Evolutionary conservation across 2,797 vertebrate species (phyloP).

Genomic region (Neostethus bicornis): DNA sequence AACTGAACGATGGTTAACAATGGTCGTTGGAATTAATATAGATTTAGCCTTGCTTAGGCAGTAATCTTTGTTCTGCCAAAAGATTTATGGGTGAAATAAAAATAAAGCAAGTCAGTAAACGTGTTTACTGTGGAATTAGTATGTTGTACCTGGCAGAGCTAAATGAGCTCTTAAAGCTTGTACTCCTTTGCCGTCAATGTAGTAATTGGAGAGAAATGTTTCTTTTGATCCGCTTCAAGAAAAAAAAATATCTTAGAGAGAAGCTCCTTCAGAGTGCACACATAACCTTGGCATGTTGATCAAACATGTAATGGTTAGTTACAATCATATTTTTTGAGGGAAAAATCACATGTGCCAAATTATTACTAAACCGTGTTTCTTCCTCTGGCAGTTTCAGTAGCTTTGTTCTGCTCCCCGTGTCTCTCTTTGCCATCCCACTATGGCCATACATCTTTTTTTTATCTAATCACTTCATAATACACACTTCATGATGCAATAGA

Average conservation of each 20-base stretch:
- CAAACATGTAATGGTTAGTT: constrained; percentile 42
- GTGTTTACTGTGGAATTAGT: constrained; percentile 66
- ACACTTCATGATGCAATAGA: constrained; percentile 70
- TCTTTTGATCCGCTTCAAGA: constrained; percentile 55
- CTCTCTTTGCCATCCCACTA: constrained; percentile 29
- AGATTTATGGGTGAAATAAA: constrained; percentile 55
- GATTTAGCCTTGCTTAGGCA: constrained; percentile 44
- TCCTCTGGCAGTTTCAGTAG: constrained; percentile 83
- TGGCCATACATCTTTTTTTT: constrained; percentile 39
- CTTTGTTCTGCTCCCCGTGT: constrained; percentile 61
- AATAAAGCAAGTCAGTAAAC: constrained; percentile 62
- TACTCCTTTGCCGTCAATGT: constrained; percentile 57
- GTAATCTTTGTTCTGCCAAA: constrained; percentile 29
- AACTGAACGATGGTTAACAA: constrained; percentile 44
- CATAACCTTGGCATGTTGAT: constrained; percentile 52
- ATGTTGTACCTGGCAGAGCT: constrained; percentile 63
- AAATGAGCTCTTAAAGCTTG: constrained; percentile 67
- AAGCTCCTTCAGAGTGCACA: constrained; percentile 54
- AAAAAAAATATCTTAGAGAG: constrained; percentile 38
- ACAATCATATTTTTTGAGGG: constrained; percentile 29
- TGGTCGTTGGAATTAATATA: constrained; percentile 44
- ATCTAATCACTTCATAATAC: constrained; percentile 64
- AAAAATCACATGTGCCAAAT: constrained; percentile 39
- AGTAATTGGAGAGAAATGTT: constrained; percentile 59
- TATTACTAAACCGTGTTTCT: constrained; percentile 55